Evolutionary conservation across 2,797 vertebrate genomes (phyloP), one percentile per base, ranked within the genome.

Genomic region (Simalia tracyae): DNA sequence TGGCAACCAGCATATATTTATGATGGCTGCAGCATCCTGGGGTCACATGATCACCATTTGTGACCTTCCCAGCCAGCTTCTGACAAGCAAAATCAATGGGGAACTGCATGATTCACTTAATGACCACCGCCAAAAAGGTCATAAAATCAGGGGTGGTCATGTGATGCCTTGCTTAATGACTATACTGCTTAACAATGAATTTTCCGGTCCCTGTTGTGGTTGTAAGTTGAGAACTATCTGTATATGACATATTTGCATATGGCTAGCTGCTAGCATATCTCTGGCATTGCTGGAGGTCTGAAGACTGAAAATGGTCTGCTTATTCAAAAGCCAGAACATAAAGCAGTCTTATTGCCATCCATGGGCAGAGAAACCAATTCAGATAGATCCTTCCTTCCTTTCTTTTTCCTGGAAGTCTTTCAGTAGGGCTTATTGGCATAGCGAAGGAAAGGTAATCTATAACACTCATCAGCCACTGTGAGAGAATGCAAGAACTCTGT

Each of bases 341-440:
- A 59, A 57, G 17, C 50, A 31, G 56, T 12, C 56, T 31, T 60
- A 26, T 66, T 91, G 90, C 91, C 85, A 84, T 31, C 7, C 36
- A 54, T 17, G 12, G 28, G 17, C 10, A n/a, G 92, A 87, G 87
- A 88, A 93, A 57, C 14, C 59, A 26, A 24, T 11, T 91, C 63
- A 63, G 94, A 95, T 93, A 90, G 89, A 92, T 94, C 90, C 85
- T 94, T 94, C 88, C 94, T 87, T 63, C 50, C 54, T 76, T 59
- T 89, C 57, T 31, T 11, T 42, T 92, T 76, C 66, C 90, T 92
- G 89, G 68, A 91, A 72, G 84, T n/a, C 94, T 88, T 90, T 86
- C 84, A 31, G 66, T 93, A 87, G 92, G 60, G 36, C 89, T 93
- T 92, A 92, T 91, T 96, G 95, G 90, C 89, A 95, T 86, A 91